phyloP scores from a whole-genome alignment of 2,888 invertebrate genomes.

The Sympetrum striolatum region DNA sequence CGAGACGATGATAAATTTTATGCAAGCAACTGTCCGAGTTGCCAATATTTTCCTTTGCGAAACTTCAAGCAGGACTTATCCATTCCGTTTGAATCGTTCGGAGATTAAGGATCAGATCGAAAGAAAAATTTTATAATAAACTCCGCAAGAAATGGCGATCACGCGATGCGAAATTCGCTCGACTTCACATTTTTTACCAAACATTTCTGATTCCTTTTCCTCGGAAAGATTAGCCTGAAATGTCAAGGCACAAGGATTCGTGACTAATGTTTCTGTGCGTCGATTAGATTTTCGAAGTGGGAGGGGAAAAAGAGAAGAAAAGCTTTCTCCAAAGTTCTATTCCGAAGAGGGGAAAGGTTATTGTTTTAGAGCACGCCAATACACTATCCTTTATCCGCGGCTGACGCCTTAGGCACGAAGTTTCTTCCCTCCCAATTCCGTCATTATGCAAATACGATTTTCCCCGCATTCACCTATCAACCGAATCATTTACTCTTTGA shows the following conservation, averaged over 20 bases:
- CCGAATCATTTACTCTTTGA: no score
- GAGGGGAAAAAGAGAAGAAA: background rate
- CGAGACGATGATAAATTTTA: background rate
- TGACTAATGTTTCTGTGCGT: background rate
- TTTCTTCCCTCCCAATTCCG: background rate
- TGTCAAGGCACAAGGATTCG: background rate
- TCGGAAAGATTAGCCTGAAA: background rate
- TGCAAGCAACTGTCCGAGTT: background rate
- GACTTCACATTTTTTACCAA: background rate
- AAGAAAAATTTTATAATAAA: background rate
- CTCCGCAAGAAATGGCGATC: background rate
- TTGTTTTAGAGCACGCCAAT: background rate
- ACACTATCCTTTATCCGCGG: background rate
- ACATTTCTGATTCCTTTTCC: background rate
- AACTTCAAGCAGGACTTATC: background rate
- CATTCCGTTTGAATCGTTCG: background rate
- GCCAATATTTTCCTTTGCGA: background rate
- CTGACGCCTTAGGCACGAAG: background rate
- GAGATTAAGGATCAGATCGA: background rate
- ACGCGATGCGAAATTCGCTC: background rate
- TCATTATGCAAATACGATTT: background rate
- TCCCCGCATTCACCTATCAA: no score
- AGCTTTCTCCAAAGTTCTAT: background rate
- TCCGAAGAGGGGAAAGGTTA: background rate
- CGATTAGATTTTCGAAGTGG: background rate